Conservation (phyloP, 2,113 vertebrate species). For the Myanophis thanlyinensis region DNA sequence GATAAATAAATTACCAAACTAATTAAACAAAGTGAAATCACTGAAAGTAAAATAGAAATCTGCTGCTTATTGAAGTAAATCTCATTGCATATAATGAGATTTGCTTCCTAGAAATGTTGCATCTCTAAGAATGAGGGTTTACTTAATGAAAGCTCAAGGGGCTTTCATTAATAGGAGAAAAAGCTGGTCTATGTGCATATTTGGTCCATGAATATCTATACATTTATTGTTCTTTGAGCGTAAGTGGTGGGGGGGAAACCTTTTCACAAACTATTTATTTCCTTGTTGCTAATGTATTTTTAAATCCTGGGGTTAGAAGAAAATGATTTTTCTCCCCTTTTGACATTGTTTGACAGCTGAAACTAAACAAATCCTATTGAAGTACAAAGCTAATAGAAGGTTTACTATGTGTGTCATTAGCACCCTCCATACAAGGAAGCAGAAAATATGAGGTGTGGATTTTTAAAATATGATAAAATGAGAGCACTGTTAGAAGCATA, state of each 20-base stretch:
- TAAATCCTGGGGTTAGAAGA: slow-evolving; percentile 70
- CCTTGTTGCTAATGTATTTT: slow-evolving; percentile 64
- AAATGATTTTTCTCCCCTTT: slow-evolving; percentile 44
- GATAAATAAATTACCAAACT: neutral
- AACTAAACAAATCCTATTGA: slow-evolving; percentile 85
- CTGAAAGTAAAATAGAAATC: neutral
- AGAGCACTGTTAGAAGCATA: slow-evolving; percentile 72
- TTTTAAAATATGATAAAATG: slow-evolving; percentile 80
- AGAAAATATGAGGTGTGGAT: slow-evolving; percentile 78
- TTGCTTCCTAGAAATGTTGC: neutral
- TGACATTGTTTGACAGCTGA: slow-evolving; percentile 76
- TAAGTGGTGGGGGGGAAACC: slow-evolving; percentile 56
- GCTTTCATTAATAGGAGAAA: neutral
- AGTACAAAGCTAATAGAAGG: slow-evolving; percentile 84
- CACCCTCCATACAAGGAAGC: slow-evolving; percentile 82
- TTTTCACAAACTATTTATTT: slow-evolving; percentile 31
- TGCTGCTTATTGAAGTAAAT: neutral
- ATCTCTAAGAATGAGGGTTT: neutral
- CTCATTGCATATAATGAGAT: neutral
- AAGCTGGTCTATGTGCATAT: slow-evolving; percentile 1
- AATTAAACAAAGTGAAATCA: neutral
- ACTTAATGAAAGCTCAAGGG: neutral
- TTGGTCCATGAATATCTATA: slow-evolving; percentile 48
- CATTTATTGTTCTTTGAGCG: slow-evolving; percentile 50
- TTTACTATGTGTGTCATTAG: slow-evolving; percentile 88